phyloP scores from a whole-genome alignment of 2,113 vertebrate genomes.

The Macquaria ambigua region DNA sequence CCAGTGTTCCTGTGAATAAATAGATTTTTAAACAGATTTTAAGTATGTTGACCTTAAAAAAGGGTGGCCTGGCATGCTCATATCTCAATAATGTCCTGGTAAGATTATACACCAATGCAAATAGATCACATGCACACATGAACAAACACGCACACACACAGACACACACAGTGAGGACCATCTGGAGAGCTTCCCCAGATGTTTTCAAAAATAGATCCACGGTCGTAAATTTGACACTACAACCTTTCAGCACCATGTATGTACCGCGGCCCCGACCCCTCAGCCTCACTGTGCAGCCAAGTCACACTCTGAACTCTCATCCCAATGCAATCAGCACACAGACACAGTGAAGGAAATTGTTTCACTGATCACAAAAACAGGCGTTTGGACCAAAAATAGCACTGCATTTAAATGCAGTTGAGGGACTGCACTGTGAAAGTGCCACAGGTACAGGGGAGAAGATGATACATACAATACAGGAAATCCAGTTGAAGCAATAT shows the following conservation, averaged over 20 bases:
- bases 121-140: slow-evolving; percentile 3
- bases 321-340: neutral
- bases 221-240: slow-evolving; percentile 39
- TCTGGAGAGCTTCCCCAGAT: slow-evolving; percentile 38
- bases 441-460: neutral
- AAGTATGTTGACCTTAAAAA: neutral
- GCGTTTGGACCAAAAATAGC: too few relatives aligned
- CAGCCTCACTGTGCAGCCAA: slow-evolving; percentile 11
- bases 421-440: neutral
- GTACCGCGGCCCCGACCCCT: neutral
- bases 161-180: neutral
- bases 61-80: neutral
- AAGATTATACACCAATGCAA: slow-evolving; percentile 25
- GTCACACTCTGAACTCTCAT: slow-evolving; percentile 12
- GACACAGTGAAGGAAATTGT: neutral
- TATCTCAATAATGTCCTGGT: neutral
- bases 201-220: slow-evolving; percentile 64
- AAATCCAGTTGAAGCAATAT: neutral
- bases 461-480: neutral
- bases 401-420: neutral
- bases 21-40: neutral
- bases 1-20: neutral
- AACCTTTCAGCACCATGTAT: slow-evolving; percentile 39
- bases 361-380: neutral
- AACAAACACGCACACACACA: neutral